Evolutionary conservation across 37 sponge, comb jelly and placozoan species (phyloP).

Genomic region (Cliona cf. orientalis): DNA sequence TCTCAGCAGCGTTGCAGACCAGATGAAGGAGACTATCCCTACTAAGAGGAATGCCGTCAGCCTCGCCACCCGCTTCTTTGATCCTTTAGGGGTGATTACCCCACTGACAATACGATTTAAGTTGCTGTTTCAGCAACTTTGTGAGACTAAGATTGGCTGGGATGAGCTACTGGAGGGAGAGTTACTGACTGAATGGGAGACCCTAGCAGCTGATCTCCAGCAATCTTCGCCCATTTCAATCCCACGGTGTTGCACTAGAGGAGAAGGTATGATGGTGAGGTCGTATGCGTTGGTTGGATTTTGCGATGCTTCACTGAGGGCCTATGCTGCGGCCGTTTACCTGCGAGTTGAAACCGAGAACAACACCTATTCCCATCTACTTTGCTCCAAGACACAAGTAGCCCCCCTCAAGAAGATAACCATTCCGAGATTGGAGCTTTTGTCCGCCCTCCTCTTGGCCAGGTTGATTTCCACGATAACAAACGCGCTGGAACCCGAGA

Average conservation of each 20-base stretch:
- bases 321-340: slow-evolving; percentile 27
- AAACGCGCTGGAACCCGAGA: too few relatives aligned
- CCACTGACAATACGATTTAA: neutral
- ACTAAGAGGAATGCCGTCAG: slow-evolving; percentile 10
- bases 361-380: too few relatives aligned
- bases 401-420: too few relatives aligned
- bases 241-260: neutral
- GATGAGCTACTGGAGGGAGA: slow-evolving; percentile 4
- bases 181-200: neutral
- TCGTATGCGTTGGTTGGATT: slow-evolving; percentile 1
- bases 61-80: slow-evolving; percentile 7
- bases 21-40: neutral
- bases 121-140: too few relatives aligned
- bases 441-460: too few relatives aligned
- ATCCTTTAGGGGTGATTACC: slow-evolving; percentile 9
- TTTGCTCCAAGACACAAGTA: too few relatives aligned
- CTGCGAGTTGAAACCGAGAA: too few relatives aligned
- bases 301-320: slow-evolving; percentile 13
- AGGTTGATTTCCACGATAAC: too few relatives aligned
- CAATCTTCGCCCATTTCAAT: neutral
- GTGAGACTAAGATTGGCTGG: neutral
- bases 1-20: neutral
- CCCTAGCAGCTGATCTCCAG: neutral
- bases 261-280: neutral
- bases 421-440: too few relatives aligned